These are phyloP conservation scores for Hofmannophila pseudospretella DNA, from an alignment of 2,888 invertebrate genomes.

Conservation along the genomic window DNA sequence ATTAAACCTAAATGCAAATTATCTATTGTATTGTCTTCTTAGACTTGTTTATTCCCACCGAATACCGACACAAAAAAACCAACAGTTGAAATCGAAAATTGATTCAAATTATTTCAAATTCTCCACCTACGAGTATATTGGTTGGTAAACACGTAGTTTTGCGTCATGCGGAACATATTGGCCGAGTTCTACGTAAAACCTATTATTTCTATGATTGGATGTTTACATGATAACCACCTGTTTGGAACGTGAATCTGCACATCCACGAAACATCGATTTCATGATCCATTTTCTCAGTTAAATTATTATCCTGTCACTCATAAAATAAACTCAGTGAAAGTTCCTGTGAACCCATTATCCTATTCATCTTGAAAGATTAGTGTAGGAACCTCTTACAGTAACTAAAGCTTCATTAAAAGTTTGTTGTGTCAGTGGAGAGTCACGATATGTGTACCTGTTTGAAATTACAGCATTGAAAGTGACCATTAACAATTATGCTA, in stretches of 20 bases:
- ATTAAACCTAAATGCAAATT: neutral
- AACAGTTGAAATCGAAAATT: no score
- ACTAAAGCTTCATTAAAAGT: neutral
- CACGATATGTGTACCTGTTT: neutral
- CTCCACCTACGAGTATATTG: no score
- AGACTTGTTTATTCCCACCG: no score
- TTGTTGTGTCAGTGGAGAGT: neutral
- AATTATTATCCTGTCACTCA: conserved; percentile 7
- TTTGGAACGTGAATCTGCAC: neutral
- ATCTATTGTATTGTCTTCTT: no score
- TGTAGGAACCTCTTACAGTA: neutral
- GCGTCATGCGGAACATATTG: no score
- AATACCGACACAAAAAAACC: no score
- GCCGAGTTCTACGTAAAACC: conserved; percentile 5
- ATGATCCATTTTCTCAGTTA: conserved; percentile 8
- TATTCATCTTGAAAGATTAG: conserved; percentile 2
- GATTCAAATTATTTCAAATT: no score
- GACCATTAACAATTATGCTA: neutral
- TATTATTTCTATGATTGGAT: conserved; percentile 9
- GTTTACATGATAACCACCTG: conserved; percentile 1
- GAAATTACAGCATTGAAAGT: neutral
- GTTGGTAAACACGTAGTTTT: no score
- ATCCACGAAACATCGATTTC: conserved; percentile 14
- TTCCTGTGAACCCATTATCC: conserved; percentile 6
- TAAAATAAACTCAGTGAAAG: conserved; percentile 9